Evolutionary conservation across 2,888 invertebrate species (phyloP), one percentile per base, ranked within the genome.

Genomic region (Acrobeloides nanus): DNA sequence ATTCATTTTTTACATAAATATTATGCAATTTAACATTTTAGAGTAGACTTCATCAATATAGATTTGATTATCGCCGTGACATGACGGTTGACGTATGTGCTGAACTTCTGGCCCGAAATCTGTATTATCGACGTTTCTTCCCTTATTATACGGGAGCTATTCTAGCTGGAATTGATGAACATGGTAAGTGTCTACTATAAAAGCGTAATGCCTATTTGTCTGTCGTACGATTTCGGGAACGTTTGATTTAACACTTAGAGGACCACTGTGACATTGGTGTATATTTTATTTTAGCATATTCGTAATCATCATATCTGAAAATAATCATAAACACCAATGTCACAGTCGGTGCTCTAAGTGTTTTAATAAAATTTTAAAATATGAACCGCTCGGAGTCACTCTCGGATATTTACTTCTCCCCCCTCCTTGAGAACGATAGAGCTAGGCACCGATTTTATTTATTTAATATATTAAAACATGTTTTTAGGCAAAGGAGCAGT

Each of bases 111-210:
- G 87, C 93, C 1, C 90, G 89, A 4, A 84, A 90, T 80, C 80
- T 99, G 63, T 97, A 97, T 75, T 86, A 89, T 75, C 87, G 89
- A 68, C 82, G 97, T 47, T 97, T 99, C 78, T 99, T 99, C 77
- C 97, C 97, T 0, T 95, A 93, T 76, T 97, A 93, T 74, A 85
- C 93, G 20, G 87, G 88, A 24, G 93, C 92, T 74, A 83, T 95
- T 38, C 77, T 99, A 45, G 95, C 87, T 41, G 97, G 97, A n/a
- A 57, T 97, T 44, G 92, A 95, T 77, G 82, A 82, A 25, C 84
- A 92, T 55, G 95, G 80, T 77, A 45, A 15, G 43, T 27, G 4
- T 32, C 25, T n/a, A n/a, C n/a, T n/a, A n/a, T n/a, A n/a, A n/a
- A n/a, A n/a, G n/a, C n/a, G n/a, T n/a, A 15, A 18, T 17, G 10